Percentiles rank a stretch among this genome's conserved stretches.
Conservation (phyloP, 1,140 invertebrate species). For the Aphelenchoides besseyi region DNA sequence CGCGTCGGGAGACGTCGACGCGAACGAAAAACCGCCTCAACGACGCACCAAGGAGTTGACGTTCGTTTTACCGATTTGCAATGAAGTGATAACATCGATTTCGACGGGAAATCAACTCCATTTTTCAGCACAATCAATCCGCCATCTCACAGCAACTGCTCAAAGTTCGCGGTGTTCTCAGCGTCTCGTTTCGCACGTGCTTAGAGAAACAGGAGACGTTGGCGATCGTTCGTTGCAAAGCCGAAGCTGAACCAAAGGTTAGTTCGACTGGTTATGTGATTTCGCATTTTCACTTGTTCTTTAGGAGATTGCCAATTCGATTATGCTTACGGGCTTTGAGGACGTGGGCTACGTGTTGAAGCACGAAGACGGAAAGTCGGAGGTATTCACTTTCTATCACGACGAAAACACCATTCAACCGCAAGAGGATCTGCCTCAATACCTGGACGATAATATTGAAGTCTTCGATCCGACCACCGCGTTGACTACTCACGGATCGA, state of each 20-base stretch:
- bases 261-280: background rate
- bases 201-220: background rate
- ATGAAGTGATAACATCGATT: background rate
- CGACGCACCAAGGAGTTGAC: slow-evolving; percentile 7
- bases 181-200: background rate
- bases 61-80: background rate
- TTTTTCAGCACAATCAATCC: background rate
- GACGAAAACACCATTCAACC: slow-evolving; percentile 2
- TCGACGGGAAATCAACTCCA: background rate
- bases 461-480: slow-evolving; percentile 11
- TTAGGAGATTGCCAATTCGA: background rate
- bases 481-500: background rate
- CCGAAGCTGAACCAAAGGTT: background rate
- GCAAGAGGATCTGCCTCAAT: slow-evolving; percentile 1
- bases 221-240: background rate
- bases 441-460: slow-evolving; percentile 13
- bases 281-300: background rate
- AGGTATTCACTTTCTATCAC: background rate
- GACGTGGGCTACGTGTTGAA: background rate
- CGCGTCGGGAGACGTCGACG: background rate
- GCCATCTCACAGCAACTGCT: background rate
- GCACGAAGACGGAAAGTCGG: background rate
- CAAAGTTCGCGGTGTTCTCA: background rate
- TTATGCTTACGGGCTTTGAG: background rate
- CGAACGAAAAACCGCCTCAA: background rate